A percentile compares a stretch with the other conserved stretches of the same genome.
These are phyloP conservation scores for Seriola aureovittata DNA, from an alignment of 2,113 vertebrate genomes.

Conservation along the genomic window DNA sequence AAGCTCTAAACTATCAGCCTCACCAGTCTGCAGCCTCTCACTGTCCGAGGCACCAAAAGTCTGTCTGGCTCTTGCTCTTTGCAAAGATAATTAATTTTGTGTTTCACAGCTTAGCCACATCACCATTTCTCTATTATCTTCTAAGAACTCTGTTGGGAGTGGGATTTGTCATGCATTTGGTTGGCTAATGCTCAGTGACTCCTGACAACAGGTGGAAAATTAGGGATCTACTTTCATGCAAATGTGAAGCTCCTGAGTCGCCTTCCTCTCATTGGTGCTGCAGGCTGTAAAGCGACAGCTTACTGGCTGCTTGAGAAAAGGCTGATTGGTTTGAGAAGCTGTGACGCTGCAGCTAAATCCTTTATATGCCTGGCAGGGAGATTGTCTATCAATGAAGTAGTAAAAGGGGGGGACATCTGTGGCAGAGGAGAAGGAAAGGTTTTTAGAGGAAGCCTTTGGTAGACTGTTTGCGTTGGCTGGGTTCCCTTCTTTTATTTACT, in stretches of 20 bases:
- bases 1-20: neutral
- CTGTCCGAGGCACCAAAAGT: neutral
- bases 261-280: conserved; percentile 15
- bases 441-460: conserved; percentile 47
- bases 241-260: conserved; percentile 32
- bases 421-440: conserved; percentile 60
- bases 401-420: conserved; percentile 67
- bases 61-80: neutral
- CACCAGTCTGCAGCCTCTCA: neutral
- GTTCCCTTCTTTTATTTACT: conserved; percentile 79
- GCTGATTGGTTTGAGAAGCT: conserved; percentile 50
- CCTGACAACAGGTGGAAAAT: conserved; percentile 73
- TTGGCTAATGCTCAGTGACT: conserved; percentile 27
- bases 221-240: conserved; percentile 57
- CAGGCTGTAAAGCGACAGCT: conserved; percentile 13
- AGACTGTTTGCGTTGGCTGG: conserved; percentile 57
- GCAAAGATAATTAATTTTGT: conserved; percentile 25
- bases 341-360: conserved; percentile 60
- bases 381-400: conserved; percentile 88
- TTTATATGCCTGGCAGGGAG: conserved; percentile 74
- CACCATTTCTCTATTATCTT: neutral
- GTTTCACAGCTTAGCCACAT: conserved; percentile 16
- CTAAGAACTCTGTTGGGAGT: conserved; percentile 8
- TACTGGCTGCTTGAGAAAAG: conserved; percentile 66
- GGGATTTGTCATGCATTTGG: conserved; percentile 1